A percentile compares a stretch with the other conserved stretches of the same genome.
These are phyloP conservation scores for Erpornis zantholeuca DNA, from an alignment of 2,113 vertebrate genomes.

Conservation along the genomic window DNA sequence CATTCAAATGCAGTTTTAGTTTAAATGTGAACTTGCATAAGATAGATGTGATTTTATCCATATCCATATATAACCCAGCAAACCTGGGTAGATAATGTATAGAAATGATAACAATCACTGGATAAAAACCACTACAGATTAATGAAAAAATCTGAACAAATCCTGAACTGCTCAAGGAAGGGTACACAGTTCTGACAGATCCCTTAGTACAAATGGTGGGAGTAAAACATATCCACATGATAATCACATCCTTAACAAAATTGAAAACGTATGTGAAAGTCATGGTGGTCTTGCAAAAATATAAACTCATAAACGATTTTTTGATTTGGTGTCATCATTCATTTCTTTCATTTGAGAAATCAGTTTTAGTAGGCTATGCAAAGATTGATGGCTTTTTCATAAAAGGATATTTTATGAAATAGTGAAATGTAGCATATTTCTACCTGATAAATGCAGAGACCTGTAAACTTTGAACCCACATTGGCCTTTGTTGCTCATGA, in stretches of 20 bases:
- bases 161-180: conserved; percentile 55
- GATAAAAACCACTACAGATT: conserved; percentile 2
- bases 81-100: not conserved
- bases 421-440: conserved; percentile 85
- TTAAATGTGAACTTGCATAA: not conserved
- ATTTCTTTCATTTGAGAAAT: conserved; percentile 77
- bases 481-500: conserved; percentile 90
- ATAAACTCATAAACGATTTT: conserved; percentile 76
- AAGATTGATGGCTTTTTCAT: conserved; percentile 79
- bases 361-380: conserved; percentile 60
- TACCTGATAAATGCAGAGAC: conserved; percentile 89
- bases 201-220: conserved; percentile 73
- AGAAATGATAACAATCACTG: conserved; percentile 25
- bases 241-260: conserved; percentile 77
- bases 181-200: conserved; percentile 60
- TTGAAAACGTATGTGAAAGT: conserved; percentile 79
- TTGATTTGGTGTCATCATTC: conserved; percentile 76
- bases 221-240: conserved; percentile 83
- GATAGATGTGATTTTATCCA: not conserved
- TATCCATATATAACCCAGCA: not conserved
- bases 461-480: conserved; percentile 86
- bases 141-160: conserved; percentile 52
- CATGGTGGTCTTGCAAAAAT: conserved; percentile 82
- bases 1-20: not conserved
- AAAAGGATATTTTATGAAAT: conserved; percentile 77